Conservation (phyloP, 2,113 vertebrate genomes). For the Vulpes ferrilata region DNA sequence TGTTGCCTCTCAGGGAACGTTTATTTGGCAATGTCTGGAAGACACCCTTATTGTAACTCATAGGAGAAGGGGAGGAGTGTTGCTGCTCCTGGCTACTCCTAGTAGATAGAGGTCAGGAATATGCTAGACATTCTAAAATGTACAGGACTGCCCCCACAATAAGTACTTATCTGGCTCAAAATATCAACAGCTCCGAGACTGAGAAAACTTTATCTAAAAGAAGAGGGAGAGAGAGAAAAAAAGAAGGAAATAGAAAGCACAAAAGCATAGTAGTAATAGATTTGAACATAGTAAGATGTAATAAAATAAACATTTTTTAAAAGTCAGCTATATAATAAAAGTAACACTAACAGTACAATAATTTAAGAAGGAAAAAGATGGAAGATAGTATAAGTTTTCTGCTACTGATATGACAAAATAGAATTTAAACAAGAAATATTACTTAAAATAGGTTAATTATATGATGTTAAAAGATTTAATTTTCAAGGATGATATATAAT, state of each 20-base stretch:
- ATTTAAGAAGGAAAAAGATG: not conserved
- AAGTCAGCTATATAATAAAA: not conserved
- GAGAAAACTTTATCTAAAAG: not conserved
- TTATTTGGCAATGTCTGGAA: not conserved
- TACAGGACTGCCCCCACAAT: not conserved
- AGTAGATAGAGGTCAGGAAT: not conserved
- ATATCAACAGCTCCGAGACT: not conserved
- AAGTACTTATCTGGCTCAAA: not conserved
- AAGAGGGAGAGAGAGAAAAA: not conserved
- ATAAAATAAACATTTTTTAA: not conserved
- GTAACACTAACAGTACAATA: not conserved
- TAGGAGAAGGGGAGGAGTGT: accelerated
- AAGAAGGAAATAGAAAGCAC: not conserved
- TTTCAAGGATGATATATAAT: not conserved
- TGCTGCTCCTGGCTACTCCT: not conserved
- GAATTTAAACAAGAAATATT: not conserved
- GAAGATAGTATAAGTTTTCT: not conserved
- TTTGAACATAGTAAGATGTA: not conserved
- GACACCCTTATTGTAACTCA: not conserved
- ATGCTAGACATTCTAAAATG: not conserved
- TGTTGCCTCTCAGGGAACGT: not conserved
- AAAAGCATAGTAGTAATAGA: not conserved
- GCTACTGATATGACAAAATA: not conserved
- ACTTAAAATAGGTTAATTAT: not conserved
- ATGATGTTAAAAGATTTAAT: not conserved